A percentile compares a stretch with the other conserved stretches of the same genome.
Evolutionary conservation across 2,888 invertebrate species (phyloP).

Genomic region (Harpalus rubripes): DNA sequence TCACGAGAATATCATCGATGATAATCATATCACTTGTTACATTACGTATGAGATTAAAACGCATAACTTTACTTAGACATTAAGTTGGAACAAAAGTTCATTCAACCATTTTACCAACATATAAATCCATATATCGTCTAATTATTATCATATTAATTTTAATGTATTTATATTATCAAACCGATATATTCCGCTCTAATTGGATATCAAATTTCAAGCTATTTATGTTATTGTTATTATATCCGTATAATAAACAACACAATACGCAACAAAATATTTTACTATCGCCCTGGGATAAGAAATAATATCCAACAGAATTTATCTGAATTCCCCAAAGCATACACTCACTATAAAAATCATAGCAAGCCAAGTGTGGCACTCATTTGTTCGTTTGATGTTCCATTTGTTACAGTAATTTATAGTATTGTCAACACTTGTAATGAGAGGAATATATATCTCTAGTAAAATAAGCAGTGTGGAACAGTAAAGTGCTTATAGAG

Average conservation of each 20-base stretch:
- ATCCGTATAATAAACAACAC: slow-evolving; percentile 30
- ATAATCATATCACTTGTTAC: too few relatives aligned
- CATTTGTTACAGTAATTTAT: slow-evolving; percentile 42
- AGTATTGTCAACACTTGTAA: slow-evolving; percentile 28
- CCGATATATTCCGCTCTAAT: slow-evolving; percentile 35
- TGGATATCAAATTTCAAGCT: slow-evolving; percentile 44
- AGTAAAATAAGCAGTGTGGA: slow-evolving; percentile 24
- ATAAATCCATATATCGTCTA: slow-evolving; percentile 29
- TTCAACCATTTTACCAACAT: slow-evolving; percentile 28
- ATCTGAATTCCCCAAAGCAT: not conserved
- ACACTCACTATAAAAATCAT: slow-evolving; percentile 2
- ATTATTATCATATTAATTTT: slow-evolving; percentile 36
- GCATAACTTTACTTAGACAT: too few relatives aligned
- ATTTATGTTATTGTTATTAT: slow-evolving; percentile 43
- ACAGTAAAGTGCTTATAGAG: slow-evolving; percentile 41
- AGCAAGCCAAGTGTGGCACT: slow-evolving; percentile 4
- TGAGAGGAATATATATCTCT: slow-evolving; percentile 21
- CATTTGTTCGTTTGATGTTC: slow-evolving; percentile 33
- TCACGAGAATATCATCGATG: too few relatives aligned
- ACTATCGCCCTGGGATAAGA: slow-evolving; percentile 32
- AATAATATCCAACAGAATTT: slow-evolving; percentile 13
- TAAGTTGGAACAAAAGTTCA: not conserved
- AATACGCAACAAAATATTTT: slow-evolving; percentile 39
- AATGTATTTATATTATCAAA: slow-evolving; percentile 34
- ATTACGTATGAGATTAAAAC: too few relatives aligned